Percentiles rank a stretch among this genome's conserved stretches.
Conservation (phyloP, 2,888 invertebrate genomes). For the Agriopis aurantiaria region DNA sequence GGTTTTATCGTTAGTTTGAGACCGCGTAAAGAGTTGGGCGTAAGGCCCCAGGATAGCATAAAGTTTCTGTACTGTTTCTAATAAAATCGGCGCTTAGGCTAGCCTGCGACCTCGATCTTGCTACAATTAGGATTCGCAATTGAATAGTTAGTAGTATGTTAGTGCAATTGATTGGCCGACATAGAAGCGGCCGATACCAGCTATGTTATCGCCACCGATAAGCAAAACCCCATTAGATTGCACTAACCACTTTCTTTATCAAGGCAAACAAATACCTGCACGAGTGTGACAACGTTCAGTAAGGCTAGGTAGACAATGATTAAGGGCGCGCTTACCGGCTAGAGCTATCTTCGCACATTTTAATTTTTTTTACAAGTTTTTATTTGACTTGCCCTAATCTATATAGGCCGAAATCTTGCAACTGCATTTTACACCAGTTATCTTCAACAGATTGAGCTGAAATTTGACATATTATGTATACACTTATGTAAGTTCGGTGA, state of each 20-base stretch:
- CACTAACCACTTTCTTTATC: constrained; percentile 59
- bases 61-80: background rate
- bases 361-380: too few relatives aligned
- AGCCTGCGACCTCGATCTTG: constrained; percentile 54
- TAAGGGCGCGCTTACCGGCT: background rate
- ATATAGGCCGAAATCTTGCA: too few relatives aligned
- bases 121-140: constrained; percentile 52
- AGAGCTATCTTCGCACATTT: background rate
- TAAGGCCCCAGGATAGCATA: background rate
- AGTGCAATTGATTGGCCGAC: constrained; percentile 29
- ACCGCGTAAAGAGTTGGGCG: too few relatives aligned
- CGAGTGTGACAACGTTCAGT: constrained; percentile 42
- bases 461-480: too few relatives aligned
- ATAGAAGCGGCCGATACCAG: constrained; percentile 31
- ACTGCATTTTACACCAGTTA: too few relatives aligned
- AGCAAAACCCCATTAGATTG: constrained; percentile 52
- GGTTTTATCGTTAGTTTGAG: too few relatives aligned
- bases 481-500: too few relatives aligned
- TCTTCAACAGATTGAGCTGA: too few relatives aligned
- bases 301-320: background rate
- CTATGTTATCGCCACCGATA: constrained; percentile 53
- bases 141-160: constrained; percentile 37
- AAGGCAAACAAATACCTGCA: constrained; percentile 55
- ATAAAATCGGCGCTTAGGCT: constrained; percentile 12
- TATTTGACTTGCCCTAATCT: too few relatives aligned